Base-by-base conservation (phyloP, 2,113 vertebrate genomes). In the Synchiropus splendidus region DNA sequence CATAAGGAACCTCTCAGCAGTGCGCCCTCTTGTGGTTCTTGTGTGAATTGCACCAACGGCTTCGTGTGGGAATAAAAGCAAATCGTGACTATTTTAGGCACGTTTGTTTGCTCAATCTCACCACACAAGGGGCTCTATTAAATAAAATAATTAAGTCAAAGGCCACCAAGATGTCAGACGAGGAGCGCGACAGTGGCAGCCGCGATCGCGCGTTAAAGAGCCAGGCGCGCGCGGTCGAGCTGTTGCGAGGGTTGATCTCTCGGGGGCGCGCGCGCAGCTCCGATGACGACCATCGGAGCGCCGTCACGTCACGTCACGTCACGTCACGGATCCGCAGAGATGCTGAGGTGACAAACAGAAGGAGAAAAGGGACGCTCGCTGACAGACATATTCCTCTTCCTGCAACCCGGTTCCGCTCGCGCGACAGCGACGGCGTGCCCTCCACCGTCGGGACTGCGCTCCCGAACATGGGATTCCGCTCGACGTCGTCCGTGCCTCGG, bases 291-390 rank as follows among this genome's bases (percentile, higher is more conserved):
- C 74, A 41, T 49, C 60, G 54, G n/a, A 54, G 43, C 33, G 10
- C 21, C 63, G 72, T 77, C 63, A 61, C 82, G 78, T 84, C 82
- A 77, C 79, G 76, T 79, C 42, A 44, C 64, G 67, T 73, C 67
- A 67, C 83, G 78, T 84, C 84, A 78, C 80, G 77, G 80, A 80
- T 82, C 85, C 72, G 83, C 85, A 45, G 70, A 80, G 82, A 86
- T 86, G 83, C 79, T 74, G 83, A 75, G 76, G 75, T 82, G 83
- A 80, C 78, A 75, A 58, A 18, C 43, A 56, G 74, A 61, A 76
- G 70, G 68, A 77, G 61, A 72, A 68, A 58, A 51, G 50, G 55
- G 61, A 70, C 72, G 52, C 55, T 33, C 62, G 10, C 41, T 2
- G 18, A 17, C 42, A 11, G 30, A 54, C 56, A 39, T 38, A 42